Evolutionary conservation across 2,113 vertebrate species (phyloP).

Genomic region (human (Homo sapiens)): GRCh38 chr2:181792501-181793000

Average conservation of each 20-base stretch:
- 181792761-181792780: neutral
- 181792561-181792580: neutral
- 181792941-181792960: neutral
- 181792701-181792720: neutral
- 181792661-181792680: neutral
- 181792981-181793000: neutral
- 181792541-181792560: neutral
- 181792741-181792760: neutral
- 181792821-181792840: neutral
- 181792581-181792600: neutral
- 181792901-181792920: neutral
- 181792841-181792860: neutral
- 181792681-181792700: neutral
- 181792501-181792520: neutral
- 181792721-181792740: neutral
- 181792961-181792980: neutral
- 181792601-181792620: neutral
- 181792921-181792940: neutral
- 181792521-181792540: neutral
- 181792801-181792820: neutral
- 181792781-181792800: neutral
- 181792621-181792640: neutral
- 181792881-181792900: neutral
- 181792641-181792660: slow-evolving; percentile 2
- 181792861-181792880: neutral